phyloP scores from a whole-genome alignment of 2,113 vertebrate genomes.

The Coreoperca whiteheadi region DNA sequence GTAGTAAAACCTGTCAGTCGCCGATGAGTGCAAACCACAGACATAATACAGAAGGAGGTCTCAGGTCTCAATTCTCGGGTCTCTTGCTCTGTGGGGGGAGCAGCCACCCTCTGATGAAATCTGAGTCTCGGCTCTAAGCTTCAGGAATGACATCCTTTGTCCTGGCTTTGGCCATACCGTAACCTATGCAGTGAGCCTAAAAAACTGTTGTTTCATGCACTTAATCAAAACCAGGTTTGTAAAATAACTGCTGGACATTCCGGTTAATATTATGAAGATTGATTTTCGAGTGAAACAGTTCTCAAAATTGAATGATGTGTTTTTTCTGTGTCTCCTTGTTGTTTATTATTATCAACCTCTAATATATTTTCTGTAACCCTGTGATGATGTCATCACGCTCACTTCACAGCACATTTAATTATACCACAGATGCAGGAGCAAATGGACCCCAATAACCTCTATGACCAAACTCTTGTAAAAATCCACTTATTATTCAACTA shows the following conservation, averaged over 20 bases:
- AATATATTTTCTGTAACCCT: not conserved
- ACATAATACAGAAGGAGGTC: slow-evolving; percentile 8
- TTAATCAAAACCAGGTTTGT: slow-evolving; percentile 25
- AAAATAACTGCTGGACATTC: slow-evolving; percentile 1
- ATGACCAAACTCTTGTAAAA: slow-evolving; percentile 28
- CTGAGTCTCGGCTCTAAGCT: slow-evolving; percentile 36
- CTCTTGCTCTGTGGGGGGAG: not conserved
- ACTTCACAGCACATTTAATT: slow-evolving; percentile 31
- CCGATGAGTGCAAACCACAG: slow-evolving; percentile 25
- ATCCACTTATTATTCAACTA: not conserved
- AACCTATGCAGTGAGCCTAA: slow-evolving; percentile 35
- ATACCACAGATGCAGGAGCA: slow-evolving; percentile 6
- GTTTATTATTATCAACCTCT: not conserved
- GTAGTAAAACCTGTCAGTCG: slow-evolving; percentile 35
- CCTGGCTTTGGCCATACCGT: slow-evolving; percentile 21
- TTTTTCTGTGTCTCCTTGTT: not conserved
- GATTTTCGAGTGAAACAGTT: not conserved
- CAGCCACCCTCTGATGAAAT: slow-evolving; percentile 37
- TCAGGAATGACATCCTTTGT: slow-evolving; percentile 46
- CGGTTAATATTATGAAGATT: not conserved
- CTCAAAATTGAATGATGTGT: not conserved
- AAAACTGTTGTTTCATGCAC: slow-evolving; percentile 37
- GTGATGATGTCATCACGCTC: not conserved
- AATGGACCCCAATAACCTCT: slow-evolving; percentile 3
- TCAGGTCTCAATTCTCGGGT: not conserved